These are phyloP conservation scores for Sus cebifrons DNA, from an alignment of 2,797 vertebrate genomes.

Conservation along the genomic window DNA sequence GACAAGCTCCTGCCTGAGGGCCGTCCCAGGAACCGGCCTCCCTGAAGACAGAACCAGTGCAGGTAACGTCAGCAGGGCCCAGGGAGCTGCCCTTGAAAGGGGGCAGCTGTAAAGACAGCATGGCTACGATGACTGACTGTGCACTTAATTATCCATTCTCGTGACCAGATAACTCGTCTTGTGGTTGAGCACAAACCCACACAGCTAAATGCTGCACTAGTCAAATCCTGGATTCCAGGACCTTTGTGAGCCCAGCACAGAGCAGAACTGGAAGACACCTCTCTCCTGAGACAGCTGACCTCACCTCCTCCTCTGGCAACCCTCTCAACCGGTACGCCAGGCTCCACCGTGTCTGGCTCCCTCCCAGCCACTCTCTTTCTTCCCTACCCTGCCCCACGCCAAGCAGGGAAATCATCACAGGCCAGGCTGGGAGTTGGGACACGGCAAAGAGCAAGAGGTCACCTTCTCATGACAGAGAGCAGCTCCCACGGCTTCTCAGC, in stretches of 20 bases:
- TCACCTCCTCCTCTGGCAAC: not conserved
- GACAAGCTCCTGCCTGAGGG: not conserved
- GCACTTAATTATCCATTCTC: not conserved
- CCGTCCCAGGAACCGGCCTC: not conserved
- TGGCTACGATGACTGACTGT: not conserved
- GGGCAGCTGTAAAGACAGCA: not conserved
- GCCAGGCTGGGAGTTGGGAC: not conserved
- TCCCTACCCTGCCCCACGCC: not conserved
- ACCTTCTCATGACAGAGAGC: slow-evolving; percentile 83
- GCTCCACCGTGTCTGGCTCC: not conserved
- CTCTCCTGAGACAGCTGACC: not conserved
- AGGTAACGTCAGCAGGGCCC: not conserved
- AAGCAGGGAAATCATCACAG: not conserved
- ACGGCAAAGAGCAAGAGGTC: slow-evolving; percentile 38
- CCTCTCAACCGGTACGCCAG: not conserved
- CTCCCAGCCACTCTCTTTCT: not conserved
- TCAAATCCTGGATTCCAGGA: slow-evolving; percentile 34
- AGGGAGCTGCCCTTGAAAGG: slow-evolving; percentile 10
- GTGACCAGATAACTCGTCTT: not conserved
- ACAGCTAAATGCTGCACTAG: not conserved
- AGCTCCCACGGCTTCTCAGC: slow-evolving; percentile 66
- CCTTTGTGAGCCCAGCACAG: not conserved
- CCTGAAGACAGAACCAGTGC: not conserved
- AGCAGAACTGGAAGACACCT: not conserved
- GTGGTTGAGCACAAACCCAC: not conserved